Conservation (phyloP, 2,797 vertebrate genomes). For the Cephalopachus bancanus region DNA sequence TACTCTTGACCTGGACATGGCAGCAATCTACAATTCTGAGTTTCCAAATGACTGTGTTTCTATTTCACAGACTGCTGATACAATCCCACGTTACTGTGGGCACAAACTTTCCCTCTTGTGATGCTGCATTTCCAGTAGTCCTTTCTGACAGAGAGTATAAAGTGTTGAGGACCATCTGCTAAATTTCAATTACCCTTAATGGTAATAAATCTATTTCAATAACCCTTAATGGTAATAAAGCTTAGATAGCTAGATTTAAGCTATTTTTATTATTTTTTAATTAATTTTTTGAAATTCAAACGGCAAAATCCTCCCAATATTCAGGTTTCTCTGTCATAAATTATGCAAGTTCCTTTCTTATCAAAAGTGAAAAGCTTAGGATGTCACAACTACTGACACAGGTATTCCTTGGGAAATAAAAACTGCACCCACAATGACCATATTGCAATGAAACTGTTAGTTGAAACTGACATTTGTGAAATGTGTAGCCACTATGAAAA, state of each 20-base stretch:
- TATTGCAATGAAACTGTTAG: neutral
- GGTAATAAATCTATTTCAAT: neutral
- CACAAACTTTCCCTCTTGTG: neutral
- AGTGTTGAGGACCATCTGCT: neutral
- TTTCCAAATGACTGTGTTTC: slow-evolving; percentile 33
- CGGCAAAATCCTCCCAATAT: slow-evolving; percentile 12
- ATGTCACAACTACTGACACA: neutral
- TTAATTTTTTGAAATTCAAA: slow-evolving; percentile 31
- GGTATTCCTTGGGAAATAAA: neutral
- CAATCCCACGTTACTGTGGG: neutral
- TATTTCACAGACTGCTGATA: neutral
- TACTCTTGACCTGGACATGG: slow-evolving; percentile 44
- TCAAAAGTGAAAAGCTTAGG: slow-evolving; percentile 25
- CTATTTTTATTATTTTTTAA: neutral
- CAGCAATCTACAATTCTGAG: slow-evolving; percentile 26
- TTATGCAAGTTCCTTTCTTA: slow-evolving; percentile 7
- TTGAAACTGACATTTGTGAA: slow-evolving; percentile 42
- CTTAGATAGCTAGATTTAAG: neutral
- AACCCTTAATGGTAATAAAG: neutral
- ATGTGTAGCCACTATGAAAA: neutral
- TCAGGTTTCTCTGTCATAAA: neutral
- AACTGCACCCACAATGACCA: neutral
- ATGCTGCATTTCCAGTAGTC: neutral
- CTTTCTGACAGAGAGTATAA: neutral
- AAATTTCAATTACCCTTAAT: slow-evolving; percentile 18